Base-by-base conservation (phyloP, 2,888 invertebrate species). In the Yponomeuta sedellus region DNA sequence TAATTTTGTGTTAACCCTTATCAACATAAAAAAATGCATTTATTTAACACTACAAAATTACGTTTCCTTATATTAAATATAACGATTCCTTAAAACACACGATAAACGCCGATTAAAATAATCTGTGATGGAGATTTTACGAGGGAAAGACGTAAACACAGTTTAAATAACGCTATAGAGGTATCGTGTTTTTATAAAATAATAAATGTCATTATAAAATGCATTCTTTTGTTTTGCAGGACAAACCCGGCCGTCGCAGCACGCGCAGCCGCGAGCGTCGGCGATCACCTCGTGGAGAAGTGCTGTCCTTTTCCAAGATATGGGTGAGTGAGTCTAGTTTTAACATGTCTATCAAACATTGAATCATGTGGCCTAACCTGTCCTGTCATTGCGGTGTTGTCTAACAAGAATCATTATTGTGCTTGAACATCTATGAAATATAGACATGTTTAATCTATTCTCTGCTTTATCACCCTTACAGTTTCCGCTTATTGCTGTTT, bases 291-390 rank as follows among this genome's bases (percentile, higher is more conserved):
- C 86, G 92, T 70, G 44, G 44, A 52, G 95, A 95, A 75, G 94
- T 96, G 65, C 86, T 96, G 20, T 95, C 96, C 0, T 96, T 96
- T 81, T 94, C 95, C 65, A 96, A 96, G 85, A 96, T 96, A 75
- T 94, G 95, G 84, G 96, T 94, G 83, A 88, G 84, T 79, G 63
- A 63, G 63, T 10, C 22, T 63, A 63, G 63, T 44, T 63, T 63
- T 40, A 63, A 63, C 63, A 63, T 63, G 63, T 63, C 63, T 44
- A 20, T 19, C 10, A 52, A 52, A 25, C 61, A 59, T 59, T 25
- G 25, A 25, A 59, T 20, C 56, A n/a, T 22, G 20, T 19, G 10
- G 58, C 11, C 58, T 58, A 19, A 28, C 34, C n/a, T n/a, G 28
- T 34, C 5, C 4, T 61, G 25, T 28, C 61, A 61, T 61, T 25